A percentile compares a stretch with the other conserved stretches of the same genome.
Evolutionary conservation across 2,888 invertebrate species (phyloP).

Genomic region (Drosophila differens): DNA sequence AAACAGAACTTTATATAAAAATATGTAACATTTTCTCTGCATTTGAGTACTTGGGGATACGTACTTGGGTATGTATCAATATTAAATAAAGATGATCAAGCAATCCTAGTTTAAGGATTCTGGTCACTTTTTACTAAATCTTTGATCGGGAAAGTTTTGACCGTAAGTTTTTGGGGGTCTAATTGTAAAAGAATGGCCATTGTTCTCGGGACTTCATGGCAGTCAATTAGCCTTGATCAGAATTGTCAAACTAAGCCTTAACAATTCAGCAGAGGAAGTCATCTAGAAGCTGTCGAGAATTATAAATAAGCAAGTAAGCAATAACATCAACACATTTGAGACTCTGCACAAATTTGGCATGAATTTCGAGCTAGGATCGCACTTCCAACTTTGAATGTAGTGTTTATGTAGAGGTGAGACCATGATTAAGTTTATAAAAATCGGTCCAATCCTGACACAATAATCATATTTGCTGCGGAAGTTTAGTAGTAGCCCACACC

Average conservation of each 20-base stretch:
- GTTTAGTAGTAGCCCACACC: neutral
- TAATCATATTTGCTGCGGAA: neutral
- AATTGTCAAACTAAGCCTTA: neutral
- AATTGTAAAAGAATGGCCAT: neutral
- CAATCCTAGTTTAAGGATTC: neutral
- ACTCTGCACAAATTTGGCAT: neutral
- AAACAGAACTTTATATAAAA: conserved; percentile 14
- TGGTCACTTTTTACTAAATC: neutral
- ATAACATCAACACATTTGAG: neutral
- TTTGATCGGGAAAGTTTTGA: neutral
- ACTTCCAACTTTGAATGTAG: neutral
- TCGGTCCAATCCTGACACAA: neutral
- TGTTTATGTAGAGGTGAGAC: neutral
- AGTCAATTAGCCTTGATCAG: neutral
- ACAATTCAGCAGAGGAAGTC: neutral
- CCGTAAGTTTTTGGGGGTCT: neutral
- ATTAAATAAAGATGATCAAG: neutral
- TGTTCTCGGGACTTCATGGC: neutral
- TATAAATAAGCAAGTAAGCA: neutral
- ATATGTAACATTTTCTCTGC: neutral
- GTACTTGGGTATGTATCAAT: neutral
- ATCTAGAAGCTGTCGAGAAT: neutral
- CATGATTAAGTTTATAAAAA: neutral
- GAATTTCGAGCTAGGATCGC: neutral
- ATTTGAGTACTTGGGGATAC: neutral